phyloP scores from a whole-genome alignment of 2,888 invertebrate genomes.

The Mechanitis mazaeus region DNA sequence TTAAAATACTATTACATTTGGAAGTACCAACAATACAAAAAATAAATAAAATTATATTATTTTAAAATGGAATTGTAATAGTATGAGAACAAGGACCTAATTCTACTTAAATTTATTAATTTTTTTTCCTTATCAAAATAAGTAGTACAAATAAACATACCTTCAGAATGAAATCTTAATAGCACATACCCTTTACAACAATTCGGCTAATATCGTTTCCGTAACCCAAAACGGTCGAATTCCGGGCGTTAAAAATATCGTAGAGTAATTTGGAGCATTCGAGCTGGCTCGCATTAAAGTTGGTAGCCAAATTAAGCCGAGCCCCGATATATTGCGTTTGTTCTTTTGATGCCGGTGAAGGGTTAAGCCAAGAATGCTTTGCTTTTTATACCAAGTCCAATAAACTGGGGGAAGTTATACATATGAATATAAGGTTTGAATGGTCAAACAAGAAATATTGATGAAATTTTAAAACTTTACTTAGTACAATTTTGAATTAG shows the following conservation, averaged over 20 bases:
- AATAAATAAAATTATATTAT: neutral
- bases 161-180: constrained; percentile 20
- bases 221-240: constrained; percentile 69
- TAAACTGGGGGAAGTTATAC: constrained; percentile 44
- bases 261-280: constrained; percentile 73
- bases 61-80: neutral
- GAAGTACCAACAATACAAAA: neutral
- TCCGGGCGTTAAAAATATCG: constrained; percentile 74
- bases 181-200: constrained; percentile 29
- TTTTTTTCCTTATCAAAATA: no score
- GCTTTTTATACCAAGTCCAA: constrained; percentile 72
- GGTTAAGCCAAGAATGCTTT: constrained; percentile 77
- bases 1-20: constrained; percentile 5
- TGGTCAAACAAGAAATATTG: constrained; percentile 25
- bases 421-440: constrained; percentile 17
- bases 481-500: no score
- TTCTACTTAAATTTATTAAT: neutral
- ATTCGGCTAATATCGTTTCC: constrained; percentile 63
- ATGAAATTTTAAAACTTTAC: constrained; percentile 7
- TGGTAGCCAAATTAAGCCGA: constrained; percentile 72
- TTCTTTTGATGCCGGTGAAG: constrained; percentile 75
- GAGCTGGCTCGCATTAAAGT: constrained; percentile 67
- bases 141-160: constrained; percentile 3
- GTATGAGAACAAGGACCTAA: no score
- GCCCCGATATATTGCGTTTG: constrained; percentile 76